A percentile compares a stretch with the other conserved stretches of the same genome.
phyloP scores from a whole-genome alignment of 2,113 vertebrate genomes.

The Sisor rabdophorus region DNA sequence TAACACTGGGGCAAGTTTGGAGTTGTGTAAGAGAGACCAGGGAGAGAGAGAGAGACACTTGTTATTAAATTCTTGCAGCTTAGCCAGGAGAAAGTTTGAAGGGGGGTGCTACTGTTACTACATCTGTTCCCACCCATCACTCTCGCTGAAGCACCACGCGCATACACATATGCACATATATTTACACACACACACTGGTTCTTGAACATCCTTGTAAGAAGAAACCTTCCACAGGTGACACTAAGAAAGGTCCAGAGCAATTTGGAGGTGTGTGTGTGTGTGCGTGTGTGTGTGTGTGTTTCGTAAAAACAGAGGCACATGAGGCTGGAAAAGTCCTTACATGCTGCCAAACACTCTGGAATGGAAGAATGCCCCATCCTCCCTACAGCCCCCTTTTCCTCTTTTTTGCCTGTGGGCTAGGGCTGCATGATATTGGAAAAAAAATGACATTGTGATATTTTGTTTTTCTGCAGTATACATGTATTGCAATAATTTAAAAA shows the following conservation, averaged over 20 bases:
- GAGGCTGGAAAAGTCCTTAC: conserved; percentile 51
- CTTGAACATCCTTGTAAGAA: conserved; percentile 57
- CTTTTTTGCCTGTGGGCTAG: neutral
- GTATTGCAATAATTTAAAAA: too few species aligned
- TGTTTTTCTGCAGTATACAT: too few species aligned
- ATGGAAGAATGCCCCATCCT: conserved; percentile 34
- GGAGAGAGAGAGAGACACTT: conserved; percentile 32
- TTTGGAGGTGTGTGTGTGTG: conserved; percentile 31
- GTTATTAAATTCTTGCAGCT: conserved; percentile 41
- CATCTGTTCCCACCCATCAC: conserved; percentile 66
- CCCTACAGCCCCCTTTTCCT: conserved; percentile 15
- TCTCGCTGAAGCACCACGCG: conserved; percentile 44
- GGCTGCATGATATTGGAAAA: neutral
- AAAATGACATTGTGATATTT: neutral
- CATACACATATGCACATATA: conserved; percentile 23
- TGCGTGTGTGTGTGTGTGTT: conserved; percentile 32
- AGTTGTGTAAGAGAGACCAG: conserved; percentile 22
- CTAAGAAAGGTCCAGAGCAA: conserved; percentile 18
- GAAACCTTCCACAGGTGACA: conserved; percentile 47
- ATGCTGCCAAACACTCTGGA: conserved; percentile 52
- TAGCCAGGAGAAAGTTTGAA: conserved; percentile 39
- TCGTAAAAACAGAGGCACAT: conserved; percentile 32
- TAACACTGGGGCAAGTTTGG: conserved; percentile 43
- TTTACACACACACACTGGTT: conserved; percentile 47
- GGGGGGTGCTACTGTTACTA: conserved; percentile 57